A percentile compares a stretch with the other conserved stretches of the same genome.
Evolutionary conservation across 2,113 vertebrate species (phyloP).

Genomic region (Grallaria varia): DNA sequence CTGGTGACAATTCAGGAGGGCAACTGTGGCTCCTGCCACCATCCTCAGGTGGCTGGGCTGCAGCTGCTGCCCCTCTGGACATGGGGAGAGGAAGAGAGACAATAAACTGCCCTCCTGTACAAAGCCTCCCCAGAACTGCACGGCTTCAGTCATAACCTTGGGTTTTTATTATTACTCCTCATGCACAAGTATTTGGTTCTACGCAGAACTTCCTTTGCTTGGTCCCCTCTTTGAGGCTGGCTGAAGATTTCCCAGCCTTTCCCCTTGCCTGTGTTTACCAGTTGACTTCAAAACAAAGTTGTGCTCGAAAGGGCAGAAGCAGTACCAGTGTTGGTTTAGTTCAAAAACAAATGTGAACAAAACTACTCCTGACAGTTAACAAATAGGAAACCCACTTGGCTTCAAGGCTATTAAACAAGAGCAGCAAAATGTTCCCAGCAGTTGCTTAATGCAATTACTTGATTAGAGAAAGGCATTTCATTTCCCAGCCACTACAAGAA

Average conservation of each 20-base stretch:
- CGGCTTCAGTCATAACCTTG: not conserved
- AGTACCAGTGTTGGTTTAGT: not conserved
- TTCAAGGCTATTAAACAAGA: conserved; percentile 37
- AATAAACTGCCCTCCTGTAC: not conserved
- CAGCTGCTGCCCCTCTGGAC: not conserved
- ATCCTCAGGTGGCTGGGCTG: not conserved
- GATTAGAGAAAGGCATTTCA: conserved; percentile 70
- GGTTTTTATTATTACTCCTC: not conserved
- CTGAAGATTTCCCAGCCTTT: not conserved
- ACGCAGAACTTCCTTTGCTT: not conserved
- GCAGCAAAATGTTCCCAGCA: conserved; percentile 67
- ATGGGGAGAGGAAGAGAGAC: not conserved
- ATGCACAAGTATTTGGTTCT: not conserved
- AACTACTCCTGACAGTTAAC: conserved; percentile 73
- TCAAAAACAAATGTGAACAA: conserved; percentile 58
- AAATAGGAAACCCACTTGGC: conserved; percentile 46
- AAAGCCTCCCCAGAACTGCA: not conserved
- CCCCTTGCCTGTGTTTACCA: not conserved
- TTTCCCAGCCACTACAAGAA: conserved; percentile 76
- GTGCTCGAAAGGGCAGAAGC: not conserved
- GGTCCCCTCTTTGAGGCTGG: not conserved
- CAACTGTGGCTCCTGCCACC: not conserved
- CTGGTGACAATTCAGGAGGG: not conserved
- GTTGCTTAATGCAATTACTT: conserved; percentile 74
- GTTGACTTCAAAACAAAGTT: not conserved